phyloP scores from a whole-genome alignment of 2,797 vertebrate species.

The Danio albolineatus region DNA sequence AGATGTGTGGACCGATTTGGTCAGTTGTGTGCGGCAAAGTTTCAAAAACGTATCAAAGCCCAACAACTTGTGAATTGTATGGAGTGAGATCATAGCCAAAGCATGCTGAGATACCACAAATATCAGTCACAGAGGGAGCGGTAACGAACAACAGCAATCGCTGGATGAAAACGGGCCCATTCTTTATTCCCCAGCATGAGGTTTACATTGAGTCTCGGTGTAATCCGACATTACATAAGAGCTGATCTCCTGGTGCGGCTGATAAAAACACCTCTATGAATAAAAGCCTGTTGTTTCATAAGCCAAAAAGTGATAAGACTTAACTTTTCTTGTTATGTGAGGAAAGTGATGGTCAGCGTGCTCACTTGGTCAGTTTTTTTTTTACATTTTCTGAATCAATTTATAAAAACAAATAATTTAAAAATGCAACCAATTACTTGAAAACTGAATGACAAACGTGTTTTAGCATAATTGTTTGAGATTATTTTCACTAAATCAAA shows the following conservation, averaged over 20 bases:
- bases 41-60: constrained; percentile 9
- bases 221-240: constrained; percentile 34
- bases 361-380: no score
- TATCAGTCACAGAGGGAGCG: neutral
- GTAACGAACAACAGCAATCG: constrained; percentile 2
- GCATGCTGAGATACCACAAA: constrained; percentile 40
- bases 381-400: neutral
- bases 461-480: no score
- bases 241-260: neutral
- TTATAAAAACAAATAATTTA: neutral
- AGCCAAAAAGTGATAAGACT: neutral
- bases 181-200: constrained; percentile 38
- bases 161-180: neutral
- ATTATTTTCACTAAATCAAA: no score
- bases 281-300: constrained; percentile 38
- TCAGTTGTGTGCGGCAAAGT: neutral
- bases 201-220: constrained; percentile 44
- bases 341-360: neutral
- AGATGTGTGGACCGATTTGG: neutral
- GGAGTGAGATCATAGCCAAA: constrained; percentile 49
- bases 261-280: constrained; percentile 28
- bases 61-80: neutral
- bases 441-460: no score
- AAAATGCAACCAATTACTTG: neutral
- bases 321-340: constrained; percentile 38